Conservation (phyloP, 2,888 invertebrate genomes). For the Tachystola acroxantha region DNA sequence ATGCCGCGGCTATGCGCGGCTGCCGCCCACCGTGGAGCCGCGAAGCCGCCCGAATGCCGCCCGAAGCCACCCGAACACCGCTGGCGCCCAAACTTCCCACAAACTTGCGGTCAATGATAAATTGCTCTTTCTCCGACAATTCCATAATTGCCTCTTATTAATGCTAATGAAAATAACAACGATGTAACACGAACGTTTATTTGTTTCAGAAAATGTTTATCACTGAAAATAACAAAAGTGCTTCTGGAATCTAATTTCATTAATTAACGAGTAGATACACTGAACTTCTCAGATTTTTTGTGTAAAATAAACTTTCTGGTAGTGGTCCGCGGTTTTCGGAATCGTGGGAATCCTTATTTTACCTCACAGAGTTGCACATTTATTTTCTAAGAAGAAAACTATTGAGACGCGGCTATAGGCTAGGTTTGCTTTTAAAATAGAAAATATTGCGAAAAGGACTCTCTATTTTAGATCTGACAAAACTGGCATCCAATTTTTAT, state of each 20-base stretch:
- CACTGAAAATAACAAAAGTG: neutral
- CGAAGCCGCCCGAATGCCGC: neutral
- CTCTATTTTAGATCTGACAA: no score
- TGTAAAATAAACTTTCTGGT: no score
- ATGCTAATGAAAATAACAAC: conserved; percentile 15
- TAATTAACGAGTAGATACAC: no score
- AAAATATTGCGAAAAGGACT: no score
- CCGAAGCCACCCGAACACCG: neutral
- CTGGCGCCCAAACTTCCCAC: conserved; percentile 10
- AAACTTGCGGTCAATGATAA: conserved; percentile 20
- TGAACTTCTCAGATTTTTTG: no score
- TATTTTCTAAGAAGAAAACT: no score
- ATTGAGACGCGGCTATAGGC: no score
- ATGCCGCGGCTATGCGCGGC: conserved; percentile 9
- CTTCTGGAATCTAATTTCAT: neutral
- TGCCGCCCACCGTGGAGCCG: neutral
- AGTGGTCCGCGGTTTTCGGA: no score
- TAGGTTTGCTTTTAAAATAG: no score
- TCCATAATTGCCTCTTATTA: conserved; percentile 17
- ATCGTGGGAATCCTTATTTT: no score
- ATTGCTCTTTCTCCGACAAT: conserved; percentile 16
- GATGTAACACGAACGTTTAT: conserved; percentile 5
- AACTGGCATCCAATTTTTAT: no score
- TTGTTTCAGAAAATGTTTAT: conserved; percentile 3
- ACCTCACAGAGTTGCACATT: no score